Conservation (phyloP, 2,888 invertebrate species). For the Coelinius sp. region DNA sequence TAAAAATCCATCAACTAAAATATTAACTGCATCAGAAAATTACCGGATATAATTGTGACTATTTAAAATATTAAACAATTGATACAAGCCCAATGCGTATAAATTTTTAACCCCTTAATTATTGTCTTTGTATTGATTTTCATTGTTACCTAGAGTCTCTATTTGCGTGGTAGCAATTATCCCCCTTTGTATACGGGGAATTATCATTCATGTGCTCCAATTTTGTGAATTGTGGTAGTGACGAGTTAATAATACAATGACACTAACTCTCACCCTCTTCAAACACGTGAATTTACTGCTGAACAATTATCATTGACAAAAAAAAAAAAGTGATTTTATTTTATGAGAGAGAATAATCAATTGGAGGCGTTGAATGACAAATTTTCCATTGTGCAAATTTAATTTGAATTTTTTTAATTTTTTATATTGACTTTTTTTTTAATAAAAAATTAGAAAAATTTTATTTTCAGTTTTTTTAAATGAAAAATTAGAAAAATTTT, state of each 20-base stretch:
- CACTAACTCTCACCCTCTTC: neutral
- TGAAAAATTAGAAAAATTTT: neutral
- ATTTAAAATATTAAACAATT: slow-evolving; percentile 6
- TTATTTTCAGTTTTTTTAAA: too few relatives aligned
- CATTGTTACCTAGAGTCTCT: neutral
- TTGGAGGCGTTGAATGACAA: neutral
- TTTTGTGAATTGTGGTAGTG: neutral
- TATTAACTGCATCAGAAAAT: neutral
- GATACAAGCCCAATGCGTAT: neutral
- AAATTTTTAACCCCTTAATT: slow-evolving; percentile 15
- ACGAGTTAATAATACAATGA: neutral
- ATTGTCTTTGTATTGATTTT: slow-evolving; percentile 32
- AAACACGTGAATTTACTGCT: neutral
- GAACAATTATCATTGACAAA: neutral
- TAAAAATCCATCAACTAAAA: neutral
- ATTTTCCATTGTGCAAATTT: neutral
- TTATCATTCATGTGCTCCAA: slow-evolving; percentile 23
- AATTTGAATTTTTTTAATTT: neutral
- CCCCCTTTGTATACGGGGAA: neutral
- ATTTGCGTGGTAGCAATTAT: slow-evolving; percentile 27
- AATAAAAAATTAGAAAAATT: too few relatives aligned
- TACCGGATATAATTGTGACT: neutral
- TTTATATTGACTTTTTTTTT: too few relatives aligned
- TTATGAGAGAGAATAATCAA: slow-evolving; percentile 38
- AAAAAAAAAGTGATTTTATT: slow-evolving; percentile 8